Evolutionary conservation across 2,113 vertebrate species (phyloP), one percentile per base, ranked within the genome.

Genomic region (Callorhinus ursinus): DNA sequence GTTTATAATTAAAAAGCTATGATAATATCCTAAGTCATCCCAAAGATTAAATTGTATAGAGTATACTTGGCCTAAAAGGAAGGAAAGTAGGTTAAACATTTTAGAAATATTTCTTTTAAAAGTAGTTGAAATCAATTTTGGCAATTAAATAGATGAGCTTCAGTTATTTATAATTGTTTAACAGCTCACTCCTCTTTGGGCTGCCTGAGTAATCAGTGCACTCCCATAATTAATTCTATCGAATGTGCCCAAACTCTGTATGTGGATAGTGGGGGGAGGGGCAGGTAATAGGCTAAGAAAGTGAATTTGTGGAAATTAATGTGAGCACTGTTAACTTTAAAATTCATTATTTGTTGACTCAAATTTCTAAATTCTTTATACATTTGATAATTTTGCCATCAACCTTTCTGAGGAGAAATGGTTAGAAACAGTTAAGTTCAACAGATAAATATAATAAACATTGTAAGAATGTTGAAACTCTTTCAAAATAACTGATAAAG

Each of bases 41-140:
- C 89, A 84, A 61, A 93, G 61, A 46, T 89, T 89, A 85, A 79
- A 33, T 72, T 84, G 42, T 89, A 13, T 88, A 92, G 59, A 61
- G 22, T 76, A 53, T 57, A 88, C 39, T 77, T 18, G 82, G 14
- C 18, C 61, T 96, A 49, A 89, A 89, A 84, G 8, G 36, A 88
- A 83, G 49, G 51, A 87, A 83, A 88, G 13, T 83, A 79, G 42
- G n/a, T 88, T 95, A 79, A 79, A 79, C 53, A 88, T 69, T 92
- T 92, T 55, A 63, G 61, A 83, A 88, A 61, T 88, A 77, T 55
- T 88, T 96, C 51, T 88, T 84, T 95, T 85, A 88, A 95, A 93
- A 89, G 31, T 61, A 72, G 28, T 89, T 72, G 24, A 89, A 88
- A 95, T 95, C 84, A 61, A 84, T 53, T 28, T 71, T 89, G 59